phyloP scores from a whole-genome alignment of 2,888 invertebrate genomes.

The Junonia oenone region DNA sequence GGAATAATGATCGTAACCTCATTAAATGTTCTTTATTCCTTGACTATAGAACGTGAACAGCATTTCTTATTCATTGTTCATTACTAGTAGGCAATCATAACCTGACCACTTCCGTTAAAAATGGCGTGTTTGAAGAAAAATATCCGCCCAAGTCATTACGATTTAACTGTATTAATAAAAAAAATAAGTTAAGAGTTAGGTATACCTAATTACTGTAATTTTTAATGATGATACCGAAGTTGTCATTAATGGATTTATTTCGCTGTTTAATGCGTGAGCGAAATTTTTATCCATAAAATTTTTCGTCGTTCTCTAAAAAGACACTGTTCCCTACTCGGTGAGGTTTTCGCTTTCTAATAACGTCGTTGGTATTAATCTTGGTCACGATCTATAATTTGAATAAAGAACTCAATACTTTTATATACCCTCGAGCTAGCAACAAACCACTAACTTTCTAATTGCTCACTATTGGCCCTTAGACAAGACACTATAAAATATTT shows the following conservation, averaged over 20 bases:
- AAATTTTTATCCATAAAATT: not conserved
- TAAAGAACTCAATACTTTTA: conserved; percentile 58
- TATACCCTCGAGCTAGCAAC: conserved; percentile 53
- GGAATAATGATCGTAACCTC: not conserved
- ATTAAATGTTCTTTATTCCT: not conserved
- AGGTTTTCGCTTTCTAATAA: conserved; percentile 71
- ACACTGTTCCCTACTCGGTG: conserved; percentile 45
- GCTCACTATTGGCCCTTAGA: conserved; percentile 40
- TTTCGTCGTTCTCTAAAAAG: conserved; percentile 10
- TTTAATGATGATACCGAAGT: no score
- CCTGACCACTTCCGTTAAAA: not conserved
- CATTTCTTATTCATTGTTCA: not conserved
- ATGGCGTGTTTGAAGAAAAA: not conserved
- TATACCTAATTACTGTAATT: no score
- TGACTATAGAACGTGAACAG: not conserved
- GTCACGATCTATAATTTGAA: conserved; percentile 54
- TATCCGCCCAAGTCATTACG: not conserved
- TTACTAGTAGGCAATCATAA: not conserved
- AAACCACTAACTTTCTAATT: conserved; percentile 57
- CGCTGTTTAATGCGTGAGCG: not conserved
- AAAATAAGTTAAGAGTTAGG: no score
- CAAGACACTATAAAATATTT: conserved; percentile 18
- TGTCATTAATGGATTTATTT: not conserved
- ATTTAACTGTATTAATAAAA: no score
- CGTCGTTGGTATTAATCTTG: conserved; percentile 50